These are phyloP conservation scores for Apostichopus californicus DNA, from an alignment of 35 echinoderm and acorn worm genomes.

Conservation along the genomic window DNA sequence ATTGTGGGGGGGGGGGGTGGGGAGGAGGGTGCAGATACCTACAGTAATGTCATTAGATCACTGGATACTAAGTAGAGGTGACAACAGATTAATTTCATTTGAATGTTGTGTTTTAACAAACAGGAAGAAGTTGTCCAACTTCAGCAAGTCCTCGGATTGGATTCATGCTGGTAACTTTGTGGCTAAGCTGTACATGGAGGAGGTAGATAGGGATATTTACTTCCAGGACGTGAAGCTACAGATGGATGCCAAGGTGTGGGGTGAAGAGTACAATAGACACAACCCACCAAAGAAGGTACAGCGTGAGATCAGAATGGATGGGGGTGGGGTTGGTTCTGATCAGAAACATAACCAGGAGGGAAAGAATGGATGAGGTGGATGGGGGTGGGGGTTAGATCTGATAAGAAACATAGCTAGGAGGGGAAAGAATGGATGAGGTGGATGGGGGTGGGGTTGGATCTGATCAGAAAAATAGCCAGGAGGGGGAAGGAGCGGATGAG, in stretches of 20 bases:
- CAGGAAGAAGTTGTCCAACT: slow-evolving; percentile 94
- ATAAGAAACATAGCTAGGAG: too few relatives aligned
- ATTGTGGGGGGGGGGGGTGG: too few relatives aligned
- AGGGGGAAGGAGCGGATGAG: background rate
- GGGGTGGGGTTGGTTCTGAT: background rate
- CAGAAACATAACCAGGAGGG: background rate
- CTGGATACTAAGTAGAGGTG: too few relatives aligned
- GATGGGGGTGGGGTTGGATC: too few relatives aligned
- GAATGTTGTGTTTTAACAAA: background rate
- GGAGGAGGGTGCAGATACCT: too few relatives aligned
- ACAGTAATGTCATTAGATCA: too few relatives aligned
- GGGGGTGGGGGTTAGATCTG: background rate
- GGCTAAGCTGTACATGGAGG: slow-evolving; percentile 84
- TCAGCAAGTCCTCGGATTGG: slow-evolving; percentile 69
- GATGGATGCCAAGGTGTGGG: slow-evolving; percentile 97
- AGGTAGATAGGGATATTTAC: slow-evolving; percentile 84
- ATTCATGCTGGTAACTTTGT: slow-evolving; percentile 85
- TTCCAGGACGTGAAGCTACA: slow-evolving; percentile 92
- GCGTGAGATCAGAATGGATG: background rate
- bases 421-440: too few relatives aligned
- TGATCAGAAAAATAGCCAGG: too few relatives aligned
- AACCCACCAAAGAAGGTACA: slow-evolving; percentile 94
- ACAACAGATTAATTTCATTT: background rate
- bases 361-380: background rate
- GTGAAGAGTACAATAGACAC: slow-evolving; percentile 91